These are phyloP conservation scores for Tupaia chinensis DNA, from an alignment of 2,113 vertebrate genomes.

Conservation along the genomic window DNA sequence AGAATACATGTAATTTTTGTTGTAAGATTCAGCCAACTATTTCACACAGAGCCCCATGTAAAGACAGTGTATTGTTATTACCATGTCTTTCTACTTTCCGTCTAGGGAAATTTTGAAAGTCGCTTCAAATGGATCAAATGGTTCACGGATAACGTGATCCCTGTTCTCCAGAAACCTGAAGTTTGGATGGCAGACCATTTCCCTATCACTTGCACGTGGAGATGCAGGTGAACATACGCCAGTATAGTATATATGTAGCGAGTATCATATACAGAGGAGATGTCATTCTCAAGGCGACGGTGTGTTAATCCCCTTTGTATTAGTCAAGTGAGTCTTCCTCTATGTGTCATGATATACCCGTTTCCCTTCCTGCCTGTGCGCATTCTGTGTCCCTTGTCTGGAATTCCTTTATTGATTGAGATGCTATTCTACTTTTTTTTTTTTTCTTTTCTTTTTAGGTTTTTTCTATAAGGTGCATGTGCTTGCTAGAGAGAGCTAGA, in stretches of 20 bases:
- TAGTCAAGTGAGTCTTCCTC: background rate
- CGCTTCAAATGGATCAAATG: background rate
- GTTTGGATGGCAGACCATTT: background rate
- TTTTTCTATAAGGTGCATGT: no score
- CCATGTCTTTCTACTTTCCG: constrained; percentile 36
- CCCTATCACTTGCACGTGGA: background rate
- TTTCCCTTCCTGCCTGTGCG: background rate
- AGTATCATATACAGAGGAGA: background rate
- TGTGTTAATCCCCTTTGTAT: background rate
- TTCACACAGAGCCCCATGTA: constrained; percentile 23
- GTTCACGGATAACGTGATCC: background rate
- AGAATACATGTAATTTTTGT: constrained; percentile 62
- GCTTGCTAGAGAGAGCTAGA: no score
- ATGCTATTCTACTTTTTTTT: background rate
- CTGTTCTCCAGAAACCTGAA: background rate
- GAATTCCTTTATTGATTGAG: background rate
- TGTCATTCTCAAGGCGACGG: background rate
- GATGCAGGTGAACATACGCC: background rate
- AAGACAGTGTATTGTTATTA: constrained; percentile 50
- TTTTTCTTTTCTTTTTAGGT: no score
- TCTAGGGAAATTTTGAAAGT: constrained; percentile 48
- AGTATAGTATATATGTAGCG: background rate
- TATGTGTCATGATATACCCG: background rate
- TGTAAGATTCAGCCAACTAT: constrained; percentile 51
- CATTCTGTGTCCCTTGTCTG: background rate